Evolutionary conservation across 2,888 invertebrate species (phyloP).

Genomic region (Entomobrya proxima): DNA sequence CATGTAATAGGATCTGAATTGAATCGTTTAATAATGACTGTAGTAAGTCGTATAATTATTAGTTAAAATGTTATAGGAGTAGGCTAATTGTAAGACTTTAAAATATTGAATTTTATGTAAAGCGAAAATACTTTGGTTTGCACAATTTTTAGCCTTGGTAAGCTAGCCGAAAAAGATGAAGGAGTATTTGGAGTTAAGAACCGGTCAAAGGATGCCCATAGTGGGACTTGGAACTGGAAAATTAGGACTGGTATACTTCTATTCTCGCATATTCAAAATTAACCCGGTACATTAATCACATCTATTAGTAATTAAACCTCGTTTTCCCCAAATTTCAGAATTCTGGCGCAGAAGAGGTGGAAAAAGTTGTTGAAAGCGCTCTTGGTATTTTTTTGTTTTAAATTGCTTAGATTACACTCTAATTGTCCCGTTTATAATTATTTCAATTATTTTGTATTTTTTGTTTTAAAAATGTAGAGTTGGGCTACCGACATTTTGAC

Average conservation of each 20-base stretch:
- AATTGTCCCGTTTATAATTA: too few species aligned
- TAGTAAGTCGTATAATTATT: too few species aligned
- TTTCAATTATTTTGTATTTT: too few species aligned
- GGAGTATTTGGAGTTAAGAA: conserved; percentile 60
- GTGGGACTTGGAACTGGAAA: conserved; percentile 90
- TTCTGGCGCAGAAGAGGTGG: conserved; percentile 79
- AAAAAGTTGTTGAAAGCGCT: conserved; percentile 83
- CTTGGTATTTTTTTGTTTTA: too few species aligned
- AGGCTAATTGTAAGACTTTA: too few species aligned
- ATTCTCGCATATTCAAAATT: neutral
- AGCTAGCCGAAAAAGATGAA: conserved; percentile 44
- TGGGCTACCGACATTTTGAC: conserved; percentile 90
- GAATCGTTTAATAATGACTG: too few species aligned
- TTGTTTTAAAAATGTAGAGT: conserved; percentile 78
- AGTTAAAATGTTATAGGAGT: too few species aligned
- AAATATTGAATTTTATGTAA: neutral
- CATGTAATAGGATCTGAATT: too few species aligned
- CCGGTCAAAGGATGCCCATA: conserved; percentile 83
- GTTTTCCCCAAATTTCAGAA: neutral
- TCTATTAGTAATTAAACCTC: neutral
- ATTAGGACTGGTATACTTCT: conserved; percentile 79
- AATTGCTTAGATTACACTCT: too few species aligned
- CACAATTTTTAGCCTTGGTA: neutral
- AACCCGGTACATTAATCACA: neutral
- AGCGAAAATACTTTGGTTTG: neutral